Evolutionary conservation across 2,888 invertebrate genomes (phyloP).

Genomic region (Callinectes sapidus): DNA sequence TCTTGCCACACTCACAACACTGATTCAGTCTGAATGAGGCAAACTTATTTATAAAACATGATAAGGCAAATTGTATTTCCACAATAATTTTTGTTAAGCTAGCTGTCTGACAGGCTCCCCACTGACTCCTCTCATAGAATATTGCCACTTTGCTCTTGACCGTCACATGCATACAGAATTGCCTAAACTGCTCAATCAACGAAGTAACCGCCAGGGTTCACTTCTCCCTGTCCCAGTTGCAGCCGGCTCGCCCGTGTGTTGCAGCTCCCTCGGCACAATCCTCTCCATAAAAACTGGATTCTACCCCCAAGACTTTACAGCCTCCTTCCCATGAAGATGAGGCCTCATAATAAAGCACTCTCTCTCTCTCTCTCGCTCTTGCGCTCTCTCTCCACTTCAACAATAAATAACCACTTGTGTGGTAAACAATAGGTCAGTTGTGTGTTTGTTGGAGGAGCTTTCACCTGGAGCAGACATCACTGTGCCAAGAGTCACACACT

Average conservation of each 20-base stretch:
- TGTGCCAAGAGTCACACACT: constrained; percentile 10
- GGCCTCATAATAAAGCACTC: constrained; percentile 40
- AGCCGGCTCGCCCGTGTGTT: constrained; percentile 47
- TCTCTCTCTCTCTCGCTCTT: neutral
- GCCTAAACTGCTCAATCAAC: constrained; percentile 7
- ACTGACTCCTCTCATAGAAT: constrained; percentile 41
- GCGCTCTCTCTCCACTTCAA: constrained; percentile 44
- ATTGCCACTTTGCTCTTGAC: constrained; percentile 47
- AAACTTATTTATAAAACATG: constrained; percentile 57
- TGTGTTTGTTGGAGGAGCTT: constrained; percentile 32
- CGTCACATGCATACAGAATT: constrained; percentile 39
- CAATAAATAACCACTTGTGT: constrained; percentile 63
- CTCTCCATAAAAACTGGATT: constrained; percentile 27
- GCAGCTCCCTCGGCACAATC: neutral
- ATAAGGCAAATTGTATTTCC: constrained; percentile 66
- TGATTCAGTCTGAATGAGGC: constrained; percentile 52
- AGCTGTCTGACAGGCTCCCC: constrained; percentile 54
- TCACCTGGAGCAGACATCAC: constrained; percentile 4
- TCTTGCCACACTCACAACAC: constrained; percentile 52
- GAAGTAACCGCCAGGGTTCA: constrained; percentile 39
- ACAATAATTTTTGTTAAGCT: constrained; percentile 51
- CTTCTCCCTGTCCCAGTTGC: constrained; percentile 38
- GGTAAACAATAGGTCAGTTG: constrained; percentile 48
- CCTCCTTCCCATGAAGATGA: constrained; percentile 8
- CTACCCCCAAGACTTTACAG: constrained; percentile 43